Evolutionary conservation across 2,113 vertebrate species (phyloP), one percentile per base, ranked within the genome.

Genomic region (Agelaius tricolor): DNA sequence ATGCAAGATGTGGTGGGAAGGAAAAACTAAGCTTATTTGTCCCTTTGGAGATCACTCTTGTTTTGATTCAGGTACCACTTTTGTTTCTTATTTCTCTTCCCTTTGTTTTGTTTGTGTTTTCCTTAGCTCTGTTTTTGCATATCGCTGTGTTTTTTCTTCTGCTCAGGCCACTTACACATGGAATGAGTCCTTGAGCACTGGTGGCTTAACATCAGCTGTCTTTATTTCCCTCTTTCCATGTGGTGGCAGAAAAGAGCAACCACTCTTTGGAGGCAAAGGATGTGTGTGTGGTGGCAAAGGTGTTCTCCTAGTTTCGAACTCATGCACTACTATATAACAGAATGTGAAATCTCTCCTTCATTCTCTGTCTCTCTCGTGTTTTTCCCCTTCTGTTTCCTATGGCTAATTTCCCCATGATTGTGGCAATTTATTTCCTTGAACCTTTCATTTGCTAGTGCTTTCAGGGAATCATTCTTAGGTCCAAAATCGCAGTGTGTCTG

Each of bases 231-330:
- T 57, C 26, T 41, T 76, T 73, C 67, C 55, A 58, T 10, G 2
- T 39, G 35, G 20, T 83, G 49, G 67, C 41, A 62, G 24, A 76
- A 43, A 0, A 1, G 28, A 91, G 39, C 43, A 81, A 51, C 6
- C 10, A 21, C 26, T 28, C 62, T 62, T 44, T 62, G 37, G 55
- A 78, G 35, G 21, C n/a, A 83, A 81, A 74, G n/a, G 20, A 1
- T 2, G 2, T 46, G 11, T 16, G 2, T 39, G 11, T 39, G 19
- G 7, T 4, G 4, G 9, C 3, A 2, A 44, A 51, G 21, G 8
- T 1, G 1, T 51, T 57, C 27, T 57, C 31, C 49, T 49, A 0
- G 1, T 37, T 59, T 75, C 59, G 23, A 85, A 35, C 8, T 33
- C 27, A 22, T 26, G 9, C 4, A 13, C 5, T 41, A 46, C 15